phyloP scores from a whole-genome alignment of 2,113 vertebrate genomes.

The Scatophagus argus region DNA sequence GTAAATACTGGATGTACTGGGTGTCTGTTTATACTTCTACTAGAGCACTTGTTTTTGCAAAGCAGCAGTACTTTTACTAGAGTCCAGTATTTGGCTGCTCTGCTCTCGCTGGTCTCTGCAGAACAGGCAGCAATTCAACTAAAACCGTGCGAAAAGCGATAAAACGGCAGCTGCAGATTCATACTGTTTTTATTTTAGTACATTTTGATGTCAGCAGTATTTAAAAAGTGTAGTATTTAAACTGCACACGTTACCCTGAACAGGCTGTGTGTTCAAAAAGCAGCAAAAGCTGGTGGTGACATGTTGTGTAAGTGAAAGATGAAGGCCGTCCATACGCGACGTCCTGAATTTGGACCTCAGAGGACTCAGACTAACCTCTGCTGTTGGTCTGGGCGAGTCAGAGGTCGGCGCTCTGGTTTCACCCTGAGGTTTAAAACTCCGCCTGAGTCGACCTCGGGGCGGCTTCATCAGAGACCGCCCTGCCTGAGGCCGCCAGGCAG shows the following conservation, averaged over 20 bases:
- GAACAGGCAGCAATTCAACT: too few relatives aligned
- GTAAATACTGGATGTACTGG: too few relatives aligned
- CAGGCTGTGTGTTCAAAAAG: neutral
- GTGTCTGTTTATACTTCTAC: too few relatives aligned
- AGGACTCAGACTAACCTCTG: neutral
- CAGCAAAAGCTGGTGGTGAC: neutral
- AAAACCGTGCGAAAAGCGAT: too few relatives aligned
- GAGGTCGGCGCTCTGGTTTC: neutral
- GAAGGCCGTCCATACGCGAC: neutral
- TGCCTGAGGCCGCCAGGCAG: neutral
- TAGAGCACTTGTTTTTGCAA: too few relatives aligned
- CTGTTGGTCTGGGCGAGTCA: neutral
- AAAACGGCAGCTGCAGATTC: too few relatives aligned
- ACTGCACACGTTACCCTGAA: neutral
- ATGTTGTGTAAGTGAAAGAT: neutral
- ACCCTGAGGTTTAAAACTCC: neutral
- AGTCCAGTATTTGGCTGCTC: too few relatives aligned
- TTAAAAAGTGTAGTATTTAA: neutral
- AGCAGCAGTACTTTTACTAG: too few relatives aligned
- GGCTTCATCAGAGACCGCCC: neutral
- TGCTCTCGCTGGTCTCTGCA: too few relatives aligned
- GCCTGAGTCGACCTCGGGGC: neutral
- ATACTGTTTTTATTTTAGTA: slow-evolving; percentile 21
- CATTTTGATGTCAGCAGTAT: slow-evolving; percentile 18
- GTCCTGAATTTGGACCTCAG: neutral